Evolutionary conservation across 2,797 vertebrate genomes (phyloP).

Genomic region (Atherinosoma microstoma): DNA sequence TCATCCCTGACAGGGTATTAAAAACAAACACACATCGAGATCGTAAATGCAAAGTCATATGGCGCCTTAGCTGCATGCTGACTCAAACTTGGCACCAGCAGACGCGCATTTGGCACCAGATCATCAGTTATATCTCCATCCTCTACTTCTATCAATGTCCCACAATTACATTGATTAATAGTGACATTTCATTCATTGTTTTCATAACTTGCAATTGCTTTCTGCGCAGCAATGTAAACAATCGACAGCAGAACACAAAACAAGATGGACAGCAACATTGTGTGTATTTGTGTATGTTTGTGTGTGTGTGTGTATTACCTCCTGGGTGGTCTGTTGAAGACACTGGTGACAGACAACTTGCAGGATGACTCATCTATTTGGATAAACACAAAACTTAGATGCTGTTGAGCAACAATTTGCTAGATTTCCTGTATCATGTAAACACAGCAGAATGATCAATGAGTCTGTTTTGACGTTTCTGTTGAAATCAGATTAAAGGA

Average conservation of each 20-base stretch:
- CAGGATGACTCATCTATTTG: conserved; percentile 52
- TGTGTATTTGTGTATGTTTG: background rate
- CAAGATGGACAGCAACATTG: conserved; percentile 31
- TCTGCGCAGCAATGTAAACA: conserved; percentile 43
- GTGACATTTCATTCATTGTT: conserved; percentile 71
- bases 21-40: conserved; percentile 72
- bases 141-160: conserved; percentile 56
- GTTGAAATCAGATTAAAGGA: conserved; percentile 39
- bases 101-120: conserved; percentile 53
- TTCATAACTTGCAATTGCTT: conserved; percentile 50
- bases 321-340: conserved; percentile 4
- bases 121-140: conserved; percentile 47
- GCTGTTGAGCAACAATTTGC: conserved; percentile 38
- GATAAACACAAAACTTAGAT: conserved; percentile 39
- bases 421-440: conserved; percentile 58
- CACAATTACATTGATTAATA: conserved; percentile 71
- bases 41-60: conserved; percentile 40
- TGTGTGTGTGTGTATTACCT: background rate
- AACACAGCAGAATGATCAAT: conserved; percentile 62
- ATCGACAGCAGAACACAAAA: conserved; percentile 28
- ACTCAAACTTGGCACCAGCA: conserved; percentile 28
- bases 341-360: conserved; percentile 43
- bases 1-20: conserved; percentile 79
- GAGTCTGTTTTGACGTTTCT: conserved; percentile 39
- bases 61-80: conserved; percentile 32